Percentiles rank a stretch among this genome's conserved stretches.
These are phyloP conservation scores for Chrysogorgia sp. DNA, from an alignment of 92 coral and sea anemone genomes.

Conservation along the genomic window DNA sequence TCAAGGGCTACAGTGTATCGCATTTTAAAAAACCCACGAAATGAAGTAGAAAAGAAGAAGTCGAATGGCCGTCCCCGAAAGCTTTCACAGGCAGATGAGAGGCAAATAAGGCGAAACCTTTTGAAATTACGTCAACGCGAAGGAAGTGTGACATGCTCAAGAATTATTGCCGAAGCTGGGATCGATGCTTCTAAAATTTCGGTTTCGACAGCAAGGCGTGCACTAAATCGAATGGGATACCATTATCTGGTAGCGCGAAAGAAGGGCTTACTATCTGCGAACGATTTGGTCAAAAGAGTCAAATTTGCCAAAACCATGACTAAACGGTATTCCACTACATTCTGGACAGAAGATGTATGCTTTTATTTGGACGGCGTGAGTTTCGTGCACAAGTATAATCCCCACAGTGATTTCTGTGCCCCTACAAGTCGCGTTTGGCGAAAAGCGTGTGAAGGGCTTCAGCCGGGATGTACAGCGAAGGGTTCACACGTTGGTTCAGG, in stretches of 20 bases:
- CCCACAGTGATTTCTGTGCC: slow-evolving; percentile 37
- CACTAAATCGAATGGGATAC: slow-evolving; percentile 24
- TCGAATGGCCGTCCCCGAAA: slow-evolving; percentile 31
- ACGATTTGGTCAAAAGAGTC: slow-evolving; percentile 28
- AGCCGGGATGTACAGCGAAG: too few species aligned
- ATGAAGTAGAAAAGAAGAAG: slow-evolving; percentile 13
- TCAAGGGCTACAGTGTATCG: slow-evolving; percentile 24
- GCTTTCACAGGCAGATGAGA: slow-evolving; percentile 13
- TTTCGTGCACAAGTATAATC: slow-evolving; percentile 53
- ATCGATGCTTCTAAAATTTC: slow-evolving; percentile 31
- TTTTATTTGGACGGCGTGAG: slow-evolving; percentile 55
- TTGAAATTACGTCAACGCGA: slow-evolving; percentile 9
- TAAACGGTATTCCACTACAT: slow-evolving; percentile 8
- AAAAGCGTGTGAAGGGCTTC: slow-evolving; percentile 48
- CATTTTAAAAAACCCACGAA: slow-evolving; percentile 1
- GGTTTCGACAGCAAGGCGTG: slow-evolving; percentile 36
- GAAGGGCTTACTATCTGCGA: slow-evolving; percentile 35
- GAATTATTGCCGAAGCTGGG: slow-evolving; percentile 32
- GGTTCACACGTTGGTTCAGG: too few species aligned
- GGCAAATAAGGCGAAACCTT: slow-evolving; percentile 32
- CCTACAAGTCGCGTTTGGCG: slow-evolving; percentile 50
- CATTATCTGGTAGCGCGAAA: slow-evolving; percentile 38
- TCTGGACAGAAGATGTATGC: slow-evolving; percentile 49
- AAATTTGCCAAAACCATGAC: slow-evolving; percentile 39
- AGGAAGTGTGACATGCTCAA: slow-evolving; percentile 41